These are phyloP conservation scores for Zeuzera pyrina DNA, from an alignment of 2,888 invertebrate genomes.

Conservation along the genomic window DNA sequence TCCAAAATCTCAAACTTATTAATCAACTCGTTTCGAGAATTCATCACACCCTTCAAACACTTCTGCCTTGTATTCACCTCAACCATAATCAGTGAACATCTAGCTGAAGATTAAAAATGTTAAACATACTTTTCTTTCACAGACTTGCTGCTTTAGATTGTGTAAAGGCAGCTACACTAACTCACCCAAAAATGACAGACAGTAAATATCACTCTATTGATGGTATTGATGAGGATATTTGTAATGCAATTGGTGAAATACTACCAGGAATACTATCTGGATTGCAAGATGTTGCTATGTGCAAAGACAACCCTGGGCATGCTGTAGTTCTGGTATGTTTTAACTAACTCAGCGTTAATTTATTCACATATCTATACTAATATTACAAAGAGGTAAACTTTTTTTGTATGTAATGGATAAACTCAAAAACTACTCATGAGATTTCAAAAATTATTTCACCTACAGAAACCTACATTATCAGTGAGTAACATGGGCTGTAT, in stretches of 20 bases:
- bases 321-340: constrained; percentile 68
- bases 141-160: constrained; percentile 64
- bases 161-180: constrained; percentile 75
- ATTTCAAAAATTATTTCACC: too few relatives aligned
- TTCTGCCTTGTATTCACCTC: neutral
- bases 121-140: constrained; percentile 4
- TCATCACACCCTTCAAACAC: neutral
- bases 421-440: neutral
- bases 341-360: constrained; percentile 16
- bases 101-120: neutral
- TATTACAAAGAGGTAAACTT: neutral
- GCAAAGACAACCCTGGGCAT: constrained; percentile 75
- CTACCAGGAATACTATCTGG: constrained; percentile 77
- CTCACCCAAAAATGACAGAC: constrained; percentile 55
- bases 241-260: constrained; percentile 74
- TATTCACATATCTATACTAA: neutral
- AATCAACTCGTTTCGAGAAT: constrained; percentile 4
- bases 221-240: constrained; percentile 45
- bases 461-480: too few relatives aligned
- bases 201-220: constrained; percentile 67
- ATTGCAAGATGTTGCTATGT: constrained; percentile 71
- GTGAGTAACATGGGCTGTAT: too few relatives aligned
- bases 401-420: neutral
- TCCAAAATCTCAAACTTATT: too few relatives aligned
- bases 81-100: neutral